Evolutionary conservation across 2,888 invertebrate species (phyloP).

Genomic region (Drosophila nigritarsus): DNA sequence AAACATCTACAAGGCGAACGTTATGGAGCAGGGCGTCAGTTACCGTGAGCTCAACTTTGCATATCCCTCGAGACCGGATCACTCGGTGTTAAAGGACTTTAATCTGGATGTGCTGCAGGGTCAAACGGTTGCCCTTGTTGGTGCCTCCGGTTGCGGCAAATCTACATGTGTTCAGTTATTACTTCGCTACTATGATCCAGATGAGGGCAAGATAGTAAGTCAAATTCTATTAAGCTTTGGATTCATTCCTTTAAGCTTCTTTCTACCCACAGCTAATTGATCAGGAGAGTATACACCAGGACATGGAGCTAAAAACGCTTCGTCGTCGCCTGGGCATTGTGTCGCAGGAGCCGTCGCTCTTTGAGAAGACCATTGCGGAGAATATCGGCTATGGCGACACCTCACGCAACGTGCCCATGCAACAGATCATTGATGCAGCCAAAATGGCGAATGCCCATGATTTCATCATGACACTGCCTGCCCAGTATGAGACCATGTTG

Average conservation of each 20-base stretch:
- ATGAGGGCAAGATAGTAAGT: conserved; percentile 87
- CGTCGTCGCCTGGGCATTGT: conserved; percentile 93
- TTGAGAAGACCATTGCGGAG: conserved; percentile 93
- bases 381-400: conserved; percentile 97
- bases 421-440: conserved; percentile 91
- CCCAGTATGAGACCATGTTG: conserved; percentile 90
- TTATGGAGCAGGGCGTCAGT: conserved; percentile 76
- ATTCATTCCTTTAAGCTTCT: background rate
- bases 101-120: conserved; percentile 89
- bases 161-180: conserved; percentile 92
- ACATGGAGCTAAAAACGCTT: conserved; percentile 87
- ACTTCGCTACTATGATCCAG: conserved; percentile 92
- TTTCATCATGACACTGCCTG: conserved; percentile 91
- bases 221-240: background rate
- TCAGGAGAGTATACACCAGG: conserved; percentile 86
- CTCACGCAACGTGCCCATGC: conserved; percentile 87
- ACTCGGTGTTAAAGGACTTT: conserved; percentile 89
- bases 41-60: conserved; percentile 90
- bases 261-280: conserved; percentile 81
- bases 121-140: conserved; percentile 90
- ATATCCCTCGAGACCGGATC: conserved; percentile 92
- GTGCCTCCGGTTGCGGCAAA: conserved; percentile 92
- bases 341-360: conserved; percentile 95
- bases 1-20: conserved; percentile 57
- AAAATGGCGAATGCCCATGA: conserved; percentile 94